phyloP scores from a whole-genome alignment of 2,888 invertebrate genomes.

The Ganaspis brasiliensis region DNA sequence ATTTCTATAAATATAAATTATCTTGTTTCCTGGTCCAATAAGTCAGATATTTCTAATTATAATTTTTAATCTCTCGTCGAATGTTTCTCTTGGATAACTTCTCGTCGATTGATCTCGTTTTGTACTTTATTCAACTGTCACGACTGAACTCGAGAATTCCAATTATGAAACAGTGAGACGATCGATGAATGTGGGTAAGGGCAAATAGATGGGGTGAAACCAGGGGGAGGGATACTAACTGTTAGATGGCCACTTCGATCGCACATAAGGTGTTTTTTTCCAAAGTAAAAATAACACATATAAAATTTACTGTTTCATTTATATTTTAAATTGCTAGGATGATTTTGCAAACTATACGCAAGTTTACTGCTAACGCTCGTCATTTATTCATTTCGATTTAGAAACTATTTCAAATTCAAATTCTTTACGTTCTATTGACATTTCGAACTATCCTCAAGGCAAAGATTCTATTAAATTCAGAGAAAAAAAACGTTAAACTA shows the following conservation, averaged over 20 bases:
- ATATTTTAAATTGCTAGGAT: too few relatives aligned
- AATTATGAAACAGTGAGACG: slow-evolving; percentile 18
- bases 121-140: slow-evolving; percentile 18
- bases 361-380: too few relatives aligned
- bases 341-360: too few relatives aligned
- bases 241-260: slow-evolving; percentile 1
- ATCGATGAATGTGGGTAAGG: slow-evolving; percentile 16
- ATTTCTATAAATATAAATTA: too few relatives aligned
- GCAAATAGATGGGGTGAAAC: not conserved
- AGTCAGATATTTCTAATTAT: not conserved
- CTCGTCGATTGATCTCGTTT: slow-evolving; percentile 14
- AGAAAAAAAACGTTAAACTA: too few relatives aligned
- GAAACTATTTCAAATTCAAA: too few relatives aligned
- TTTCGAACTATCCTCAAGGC: too few relatives aligned
- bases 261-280: slow-evolving; percentile 17
- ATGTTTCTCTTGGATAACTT: not conserved
- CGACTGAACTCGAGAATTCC: slow-evolving; percentile 15
- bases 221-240: too few relatives aligned
- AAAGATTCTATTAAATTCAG: too few relatives aligned
- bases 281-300: not conserved
- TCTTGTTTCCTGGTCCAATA: too few relatives aligned
- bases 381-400: too few relatives aligned
- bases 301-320: not conserved
- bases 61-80: not conserved
- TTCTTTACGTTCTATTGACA: too few relatives aligned